Conservation (phyloP, 2,797 vertebrate species). For the Pseudotriccus pelzelni region DNA sequence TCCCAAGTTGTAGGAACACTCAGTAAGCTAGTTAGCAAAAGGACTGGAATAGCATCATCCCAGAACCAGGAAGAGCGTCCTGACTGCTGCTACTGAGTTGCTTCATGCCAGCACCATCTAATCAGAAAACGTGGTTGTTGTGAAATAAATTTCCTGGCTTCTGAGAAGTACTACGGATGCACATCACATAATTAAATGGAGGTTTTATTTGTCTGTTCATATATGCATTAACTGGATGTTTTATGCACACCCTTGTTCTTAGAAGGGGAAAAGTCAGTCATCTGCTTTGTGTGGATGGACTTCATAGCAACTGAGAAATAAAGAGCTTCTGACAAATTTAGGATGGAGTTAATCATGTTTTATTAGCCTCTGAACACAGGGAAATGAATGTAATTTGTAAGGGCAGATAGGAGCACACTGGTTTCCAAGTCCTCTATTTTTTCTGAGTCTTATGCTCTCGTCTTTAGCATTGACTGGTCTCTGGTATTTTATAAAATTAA, state of each 20-base stretch:
- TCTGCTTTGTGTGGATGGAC: not conserved
- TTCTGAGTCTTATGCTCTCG: not conserved
- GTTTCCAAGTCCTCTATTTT: not conserved
- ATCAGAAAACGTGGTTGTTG: fast-evolving
- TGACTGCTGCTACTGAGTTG: fast-evolving
- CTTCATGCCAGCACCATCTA: fast-evolving
- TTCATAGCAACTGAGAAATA: not conserved
- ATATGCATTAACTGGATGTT: not conserved
- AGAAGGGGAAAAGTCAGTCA: not conserved
- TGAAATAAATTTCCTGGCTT: not conserved
- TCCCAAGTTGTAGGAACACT: not conserved
- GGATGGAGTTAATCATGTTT: not conserved
- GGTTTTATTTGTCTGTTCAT: not conserved
- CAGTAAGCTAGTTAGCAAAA: fast-evolving
- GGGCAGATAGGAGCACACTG: not conserved
- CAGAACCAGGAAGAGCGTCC: fast-evolving
- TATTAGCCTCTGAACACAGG: not conserved
- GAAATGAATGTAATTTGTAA: not conserved
- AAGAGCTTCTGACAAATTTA: not conserved
- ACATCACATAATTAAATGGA: not conserved
- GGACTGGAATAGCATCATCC: not conserved
- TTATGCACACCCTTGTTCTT: not conserved
- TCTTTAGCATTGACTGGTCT: not conserved
- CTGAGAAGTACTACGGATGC: not conserved
- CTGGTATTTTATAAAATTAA: not conserved